Evolutionary conservation across 2,113 vertebrate species (phyloP).

Genomic region (Thamnophis sirtalis): DNA sequence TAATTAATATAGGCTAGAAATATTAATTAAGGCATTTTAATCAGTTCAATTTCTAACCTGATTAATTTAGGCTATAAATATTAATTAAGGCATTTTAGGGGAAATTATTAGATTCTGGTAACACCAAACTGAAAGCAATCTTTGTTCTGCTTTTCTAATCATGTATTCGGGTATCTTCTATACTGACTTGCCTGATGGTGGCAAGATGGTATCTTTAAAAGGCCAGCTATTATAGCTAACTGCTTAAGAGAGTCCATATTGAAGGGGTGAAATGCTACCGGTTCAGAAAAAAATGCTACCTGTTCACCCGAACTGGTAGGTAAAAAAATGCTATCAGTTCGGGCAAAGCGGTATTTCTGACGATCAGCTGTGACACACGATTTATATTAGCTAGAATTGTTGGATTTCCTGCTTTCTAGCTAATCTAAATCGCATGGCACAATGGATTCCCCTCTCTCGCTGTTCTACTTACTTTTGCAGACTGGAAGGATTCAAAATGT

Average conservation of each 20-base stretch:
- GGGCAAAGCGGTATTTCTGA: too few relatives aligned
- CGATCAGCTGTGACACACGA: too few relatives aligned
- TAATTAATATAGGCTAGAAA: neutral
- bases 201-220: neutral
- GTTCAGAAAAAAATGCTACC: too few relatives aligned
- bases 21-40: neutral
- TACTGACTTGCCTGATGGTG: neutral
- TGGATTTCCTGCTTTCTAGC: too few relatives aligned
- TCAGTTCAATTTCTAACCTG: neutral
- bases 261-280: neutral
- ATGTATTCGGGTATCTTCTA: neutral
- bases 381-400: too few relatives aligned
- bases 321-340: too few relatives aligned
- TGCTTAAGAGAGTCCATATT: neutral
- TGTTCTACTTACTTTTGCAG: too few relatives aligned
- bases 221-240: neutral
- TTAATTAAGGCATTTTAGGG: neutral
- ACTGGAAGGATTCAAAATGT: too few relatives aligned
- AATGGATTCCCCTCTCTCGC: too few relatives aligned
- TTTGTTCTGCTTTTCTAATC: neutral
- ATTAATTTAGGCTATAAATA: neutral
- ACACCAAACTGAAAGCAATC: neutral
- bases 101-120: neutral
- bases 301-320: too few relatives aligned
- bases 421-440: too few relatives aligned